phyloP scores from a whole-genome alignment of 30 jellyfish, hydroid and myxozoan species.

The Hydractinia echinata region DNA sequence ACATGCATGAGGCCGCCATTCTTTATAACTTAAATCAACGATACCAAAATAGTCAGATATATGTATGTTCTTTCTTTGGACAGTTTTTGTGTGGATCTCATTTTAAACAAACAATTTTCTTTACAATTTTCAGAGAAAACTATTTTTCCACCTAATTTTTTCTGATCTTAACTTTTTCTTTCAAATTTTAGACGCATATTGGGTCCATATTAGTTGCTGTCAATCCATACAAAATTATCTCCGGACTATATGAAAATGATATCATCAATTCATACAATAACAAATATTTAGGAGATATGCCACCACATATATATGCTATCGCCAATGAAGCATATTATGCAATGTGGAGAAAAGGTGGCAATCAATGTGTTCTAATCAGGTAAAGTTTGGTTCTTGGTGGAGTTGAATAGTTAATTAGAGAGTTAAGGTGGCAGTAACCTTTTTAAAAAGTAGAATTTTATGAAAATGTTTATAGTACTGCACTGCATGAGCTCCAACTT shows the following conservation, averaged over 20 bases:
- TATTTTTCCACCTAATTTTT: too few relatives aligned
- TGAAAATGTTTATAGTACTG: too few relatives aligned
- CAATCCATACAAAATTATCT: slow-evolving; percentile 81
- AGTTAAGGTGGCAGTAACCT: too few relatives aligned
- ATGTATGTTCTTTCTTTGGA: slow-evolving; percentile 41
- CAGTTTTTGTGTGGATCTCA: too few relatives aligned
- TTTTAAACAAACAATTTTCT: too few relatives aligned
- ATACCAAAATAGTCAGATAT: slow-evolving; percentile 52
- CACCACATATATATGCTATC: slow-evolving; percentile 97
- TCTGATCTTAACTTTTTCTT: too few relatives aligned
- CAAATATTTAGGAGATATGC: slow-evolving; percentile 90
- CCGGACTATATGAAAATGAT: slow-evolving; percentile 51
- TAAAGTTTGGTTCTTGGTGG: not conserved
- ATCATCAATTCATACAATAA: slow-evolving; percentile 60
- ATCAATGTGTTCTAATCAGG: slow-evolving; percentile 98
- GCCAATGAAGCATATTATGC: slow-evolving; percentile 98
- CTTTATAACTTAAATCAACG: slow-evolving; percentile 70
- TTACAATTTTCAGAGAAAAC: too few relatives aligned
- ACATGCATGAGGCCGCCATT: slow-evolving; percentile 94
- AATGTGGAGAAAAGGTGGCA: slow-evolving; percentile 98
- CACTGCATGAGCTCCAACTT: too few relatives aligned
- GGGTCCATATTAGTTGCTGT: slow-evolving; percentile 98
- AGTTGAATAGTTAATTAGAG: too few relatives aligned
- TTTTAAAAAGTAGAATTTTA: too few relatives aligned
- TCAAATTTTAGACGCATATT: slow-evolving; percentile 70